phyloP scores from a whole-genome alignment of 2,113 vertebrate genomes.

The Bubalus kerabau region DNA sequence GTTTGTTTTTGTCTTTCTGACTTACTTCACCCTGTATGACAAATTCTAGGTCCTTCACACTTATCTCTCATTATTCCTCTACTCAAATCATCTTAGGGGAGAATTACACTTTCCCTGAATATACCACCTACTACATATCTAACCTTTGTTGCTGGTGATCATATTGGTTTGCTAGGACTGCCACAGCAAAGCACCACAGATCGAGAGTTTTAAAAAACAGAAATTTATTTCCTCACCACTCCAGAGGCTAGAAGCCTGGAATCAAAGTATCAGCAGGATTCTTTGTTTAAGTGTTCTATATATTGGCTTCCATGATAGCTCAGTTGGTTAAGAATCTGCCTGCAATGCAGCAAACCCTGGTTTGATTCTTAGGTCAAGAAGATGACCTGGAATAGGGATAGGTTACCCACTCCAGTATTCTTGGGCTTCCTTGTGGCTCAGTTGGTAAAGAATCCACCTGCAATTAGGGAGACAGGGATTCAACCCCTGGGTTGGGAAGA shows the following conservation, averaged over 20 bases:
- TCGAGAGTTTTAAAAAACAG: neutral
- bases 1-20: neutral
- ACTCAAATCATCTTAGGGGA: neutral
- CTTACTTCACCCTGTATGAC: neutral
- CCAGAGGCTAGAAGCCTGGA: neutral
- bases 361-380: neutral
- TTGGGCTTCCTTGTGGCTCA: neutral
- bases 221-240: neutral
- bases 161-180: neutral
- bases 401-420: neutral
- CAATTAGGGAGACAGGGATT: accelerated
- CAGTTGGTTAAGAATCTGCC: neutral
- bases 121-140: neutral
- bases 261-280: neutral
- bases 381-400: neutral
- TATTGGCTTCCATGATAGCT: accelerated
- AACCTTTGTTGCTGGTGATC: neutral
- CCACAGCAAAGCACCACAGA: neutral
- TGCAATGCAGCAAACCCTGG: neutral
- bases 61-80: neutral
- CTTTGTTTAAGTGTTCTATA: neutral
- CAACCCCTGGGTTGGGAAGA: neutral
- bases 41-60: neutral
- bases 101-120: neutral
- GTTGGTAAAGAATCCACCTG: neutral